phyloP scores from a whole-genome alignment of 1,140 invertebrate species.

The Bursaphelenchus mucronatus region DNA sequence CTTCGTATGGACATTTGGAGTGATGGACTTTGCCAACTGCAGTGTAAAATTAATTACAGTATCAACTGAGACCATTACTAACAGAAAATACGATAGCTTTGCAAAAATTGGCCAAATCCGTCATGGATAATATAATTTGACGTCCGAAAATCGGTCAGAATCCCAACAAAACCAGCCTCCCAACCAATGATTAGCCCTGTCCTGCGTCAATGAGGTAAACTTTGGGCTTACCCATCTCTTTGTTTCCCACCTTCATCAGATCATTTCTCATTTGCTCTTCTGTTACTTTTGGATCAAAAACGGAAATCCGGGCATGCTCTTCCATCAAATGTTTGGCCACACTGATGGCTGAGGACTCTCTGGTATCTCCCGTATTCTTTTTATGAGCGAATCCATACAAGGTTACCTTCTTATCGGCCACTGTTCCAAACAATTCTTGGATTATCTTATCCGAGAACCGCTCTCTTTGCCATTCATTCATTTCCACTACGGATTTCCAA shows the following conservation, averaged over 20 bases:
- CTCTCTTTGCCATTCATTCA: constrained; percentile 94
- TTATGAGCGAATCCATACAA: constrained; percentile 98
- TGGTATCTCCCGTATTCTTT: constrained; percentile 94
- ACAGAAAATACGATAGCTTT: no score
- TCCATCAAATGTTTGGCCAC: constrained; percentile 85
- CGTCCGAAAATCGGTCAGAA: no score
- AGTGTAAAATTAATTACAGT: constrained; percentile 21
- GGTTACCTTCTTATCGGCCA: constrained; percentile 88
- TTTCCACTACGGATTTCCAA: constrained; percentile 90
- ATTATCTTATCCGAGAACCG: constrained; percentile 89
- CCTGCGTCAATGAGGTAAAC: no score
- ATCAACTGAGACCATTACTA: no score
- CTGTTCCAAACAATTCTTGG: constrained; percentile 88
- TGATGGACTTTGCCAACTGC: constrained; percentile 66
- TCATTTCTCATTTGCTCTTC: constrained; percentile 58
- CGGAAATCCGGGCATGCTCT: constrained; percentile 86
- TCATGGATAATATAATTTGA: no score
- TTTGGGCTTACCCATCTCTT: constrained; percentile 11
- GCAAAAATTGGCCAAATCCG: no score
- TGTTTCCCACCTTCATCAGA: constrained; percentile 34
- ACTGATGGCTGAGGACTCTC: constrained; percentile 92
- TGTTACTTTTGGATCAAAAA: constrained; percentile 92
- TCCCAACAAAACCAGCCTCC: no score
- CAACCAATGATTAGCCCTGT: no score
- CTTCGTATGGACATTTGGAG: constrained; percentile 76